Conservation (phyloP, 1,140 invertebrate genomes). For the Apis mellifera region DNA sequence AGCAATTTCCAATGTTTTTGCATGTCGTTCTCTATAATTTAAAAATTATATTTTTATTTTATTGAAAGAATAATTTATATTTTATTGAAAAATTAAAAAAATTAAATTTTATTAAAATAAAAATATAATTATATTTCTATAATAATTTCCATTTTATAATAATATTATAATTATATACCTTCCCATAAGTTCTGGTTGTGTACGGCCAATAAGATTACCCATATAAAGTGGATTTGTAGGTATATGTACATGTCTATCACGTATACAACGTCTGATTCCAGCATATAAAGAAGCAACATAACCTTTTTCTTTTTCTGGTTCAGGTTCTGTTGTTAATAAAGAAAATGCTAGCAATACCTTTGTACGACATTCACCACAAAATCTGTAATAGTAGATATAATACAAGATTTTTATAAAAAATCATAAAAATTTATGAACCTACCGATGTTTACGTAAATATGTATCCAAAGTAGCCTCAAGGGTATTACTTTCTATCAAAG, state of each 20-base stretch:
- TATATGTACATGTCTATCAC: conserved; percentile 93
- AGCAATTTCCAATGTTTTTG: conserved; percentile 96
- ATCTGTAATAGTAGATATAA: conserved; percentile 82
- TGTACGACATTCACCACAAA: conserved; percentile 95
- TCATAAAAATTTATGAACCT: conserved; percentile 23
- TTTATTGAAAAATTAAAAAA: too few species aligned
- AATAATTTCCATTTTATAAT: not conserved
- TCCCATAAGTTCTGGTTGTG: conserved; percentile 94
- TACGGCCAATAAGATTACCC: conserved; percentile 91
- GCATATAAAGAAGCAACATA: conserved; percentile 93
- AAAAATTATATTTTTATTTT: conserved; percentile 34
- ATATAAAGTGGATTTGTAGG: conserved; percentile 93
- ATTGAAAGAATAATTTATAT: too few species aligned
- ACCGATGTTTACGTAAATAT: conserved; percentile 94
- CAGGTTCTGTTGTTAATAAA: conserved; percentile 91
- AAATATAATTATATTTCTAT: not conserved
- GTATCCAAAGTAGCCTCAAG: conserved; percentile 92
- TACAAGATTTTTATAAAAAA: conserved; percentile 11
- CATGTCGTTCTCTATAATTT: conserved; percentile 91
- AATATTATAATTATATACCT: conserved; percentile 79
- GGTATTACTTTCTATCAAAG: conserved; percentile 91
- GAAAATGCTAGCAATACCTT: conserved; percentile 94
- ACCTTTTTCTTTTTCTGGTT: conserved; percentile 92
- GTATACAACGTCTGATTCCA: conserved; percentile 91
- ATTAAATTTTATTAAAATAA: too few species aligned